Conservation (phyloP, 2,888 invertebrate species). For the Leptinotarsa peninsularis region DNA sequence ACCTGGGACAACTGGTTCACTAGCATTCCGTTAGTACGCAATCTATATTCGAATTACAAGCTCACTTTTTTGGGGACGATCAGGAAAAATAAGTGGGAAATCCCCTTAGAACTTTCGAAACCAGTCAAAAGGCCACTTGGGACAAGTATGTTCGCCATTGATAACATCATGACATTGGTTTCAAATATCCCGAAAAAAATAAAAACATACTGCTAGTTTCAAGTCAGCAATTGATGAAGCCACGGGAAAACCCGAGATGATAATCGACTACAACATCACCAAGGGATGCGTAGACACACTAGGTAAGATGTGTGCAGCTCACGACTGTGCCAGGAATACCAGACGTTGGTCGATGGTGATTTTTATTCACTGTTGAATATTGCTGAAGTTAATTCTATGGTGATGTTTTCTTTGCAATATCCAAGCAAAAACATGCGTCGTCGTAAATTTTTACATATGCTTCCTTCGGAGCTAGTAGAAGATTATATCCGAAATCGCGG, state of each 20-base stretch:
- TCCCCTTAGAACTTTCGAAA: no score
- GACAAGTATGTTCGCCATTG: no score
- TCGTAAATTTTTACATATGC: slow-evolving; percentile 30
- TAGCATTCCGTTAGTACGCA: slow-evolving; percentile 31
- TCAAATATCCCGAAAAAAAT: no score
- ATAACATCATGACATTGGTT: no score
- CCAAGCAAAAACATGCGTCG: slow-evolving; percentile 28
- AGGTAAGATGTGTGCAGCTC: no score
- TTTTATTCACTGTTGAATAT: slow-evolving; percentile 27
- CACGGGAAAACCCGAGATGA: no score
- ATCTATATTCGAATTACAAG: slow-evolving; percentile 15
- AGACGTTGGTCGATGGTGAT: slow-evolving; percentile 14
- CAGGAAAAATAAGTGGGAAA: no score
- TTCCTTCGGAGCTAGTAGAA: slow-evolving; percentile 27
- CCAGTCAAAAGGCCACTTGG: no score
- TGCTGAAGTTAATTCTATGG: slow-evolving; percentile 28
- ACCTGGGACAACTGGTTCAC: slow-evolving; percentile 30
- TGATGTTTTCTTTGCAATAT: slow-evolving; percentile 24
- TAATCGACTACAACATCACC: slow-evolving; percentile 46
- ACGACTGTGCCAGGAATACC: no score
- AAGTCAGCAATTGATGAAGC: slow-evolving; percentile 19
- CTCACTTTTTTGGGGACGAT: no score
- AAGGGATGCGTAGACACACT: slow-evolving; percentile 42
- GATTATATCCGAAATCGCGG: slow-evolving; percentile 16
- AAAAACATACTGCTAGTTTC: no score